phyloP scores from a whole-genome alignment of 2,797 vertebrate species.

The Mionectes olivaceus region DNA sequence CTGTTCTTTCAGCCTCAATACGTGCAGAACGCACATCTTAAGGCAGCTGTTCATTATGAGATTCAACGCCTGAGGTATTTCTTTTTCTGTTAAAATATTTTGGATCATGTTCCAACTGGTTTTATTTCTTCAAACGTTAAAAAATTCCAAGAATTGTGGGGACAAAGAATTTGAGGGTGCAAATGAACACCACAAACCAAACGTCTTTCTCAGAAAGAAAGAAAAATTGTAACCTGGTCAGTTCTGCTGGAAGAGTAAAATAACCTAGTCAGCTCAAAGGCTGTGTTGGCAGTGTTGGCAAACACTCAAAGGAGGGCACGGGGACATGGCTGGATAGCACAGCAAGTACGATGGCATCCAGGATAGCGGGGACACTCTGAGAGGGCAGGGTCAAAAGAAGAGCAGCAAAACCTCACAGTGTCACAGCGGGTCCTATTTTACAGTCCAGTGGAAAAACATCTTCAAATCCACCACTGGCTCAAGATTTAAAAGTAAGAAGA shows the following conservation, averaged over 20 bases:
- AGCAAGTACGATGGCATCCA: accelerated
- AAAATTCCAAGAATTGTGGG: not conserved
- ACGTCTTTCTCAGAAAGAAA: not conserved
- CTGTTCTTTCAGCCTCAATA: not conserved
- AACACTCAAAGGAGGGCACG: accelerated
- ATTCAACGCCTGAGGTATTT: not conserved
- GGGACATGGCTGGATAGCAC: not conserved
- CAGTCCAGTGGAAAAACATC: not conserved
- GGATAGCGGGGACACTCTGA: not conserved
- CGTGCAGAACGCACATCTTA: accelerated
- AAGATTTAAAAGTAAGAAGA: not conserved
- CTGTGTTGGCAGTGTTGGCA: not conserved
- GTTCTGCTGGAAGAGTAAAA: not conserved
- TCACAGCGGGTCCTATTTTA: not conserved
- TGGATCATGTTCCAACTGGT: not conserved
- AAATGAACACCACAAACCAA: not conserved
- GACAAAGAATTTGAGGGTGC: not conserved
- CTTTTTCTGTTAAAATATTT: not conserved
- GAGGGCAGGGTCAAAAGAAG: not conserved
- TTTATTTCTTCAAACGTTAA: not conserved
- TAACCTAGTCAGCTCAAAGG: not conserved
- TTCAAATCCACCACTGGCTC: accelerated
- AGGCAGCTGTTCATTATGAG: not conserved
- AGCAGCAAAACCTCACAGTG: not conserved
- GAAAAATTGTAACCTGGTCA: not conserved